A percentile compares a stretch with the other conserved stretches of the same genome.
phyloP scores from a whole-genome alignment of 2,113 vertebrate genomes.

The Crotalus tigris region DNA sequence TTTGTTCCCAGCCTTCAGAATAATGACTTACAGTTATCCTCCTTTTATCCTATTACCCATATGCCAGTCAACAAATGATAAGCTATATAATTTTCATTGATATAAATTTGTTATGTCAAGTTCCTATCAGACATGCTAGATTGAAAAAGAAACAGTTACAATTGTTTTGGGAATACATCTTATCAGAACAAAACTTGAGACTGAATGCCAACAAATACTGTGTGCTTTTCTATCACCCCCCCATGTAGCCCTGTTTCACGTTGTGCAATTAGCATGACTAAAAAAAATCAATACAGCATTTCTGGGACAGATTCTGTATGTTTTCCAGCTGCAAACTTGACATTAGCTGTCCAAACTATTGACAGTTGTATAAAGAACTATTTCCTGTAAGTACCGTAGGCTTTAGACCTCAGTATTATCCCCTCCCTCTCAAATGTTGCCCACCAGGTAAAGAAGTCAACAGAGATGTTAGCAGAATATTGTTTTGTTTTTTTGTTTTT shows the following conservation, averaged over 20 bases:
- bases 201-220: background rate
- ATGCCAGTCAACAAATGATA: background rate
- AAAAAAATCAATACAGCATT: background rate
- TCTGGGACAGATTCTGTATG: background rate
- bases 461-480: no score
- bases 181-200: background rate
- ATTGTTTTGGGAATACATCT: background rate
- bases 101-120: background rate
- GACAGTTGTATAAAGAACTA: background rate
- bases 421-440: no score
- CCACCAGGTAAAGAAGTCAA: no score
- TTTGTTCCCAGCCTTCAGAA: background rate
- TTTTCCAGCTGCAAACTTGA: background rate
- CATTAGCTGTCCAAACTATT: background rate
- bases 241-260: background rate
- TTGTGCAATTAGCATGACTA: background rate
- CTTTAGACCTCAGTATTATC: background rate
- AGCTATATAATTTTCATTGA: background rate
- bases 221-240: background rate
- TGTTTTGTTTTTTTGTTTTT: no score
- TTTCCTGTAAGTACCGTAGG: background rate
- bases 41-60: background rate
- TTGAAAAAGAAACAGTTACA: background rate
- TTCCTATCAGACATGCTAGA: background rate
- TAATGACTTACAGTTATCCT: background rate